Base-by-base conservation (phyloP, 2,113 vertebrate genomes). In the Catharus minimus region DNA sequence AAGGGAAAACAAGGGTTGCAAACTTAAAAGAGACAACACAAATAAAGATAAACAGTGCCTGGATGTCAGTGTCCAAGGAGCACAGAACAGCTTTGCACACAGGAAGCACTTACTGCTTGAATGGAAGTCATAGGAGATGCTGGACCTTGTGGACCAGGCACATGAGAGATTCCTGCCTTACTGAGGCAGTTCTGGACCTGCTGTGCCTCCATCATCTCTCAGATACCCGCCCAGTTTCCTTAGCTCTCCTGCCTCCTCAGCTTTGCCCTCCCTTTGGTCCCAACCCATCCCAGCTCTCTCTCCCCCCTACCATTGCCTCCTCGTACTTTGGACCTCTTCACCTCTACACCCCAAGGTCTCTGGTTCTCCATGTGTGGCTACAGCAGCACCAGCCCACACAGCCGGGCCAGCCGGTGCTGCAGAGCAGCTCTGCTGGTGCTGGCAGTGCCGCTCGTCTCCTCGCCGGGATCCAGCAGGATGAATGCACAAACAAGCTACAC, bases 261-360 rank as follows among this genome's bases (percentile, higher is more conserved):
- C 62, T 90, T 86, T 53, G 22, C 46, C 80, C 67, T 82, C 82
- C 81, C 81, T 47, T 81, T 7, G 2, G 27, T 67, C 62, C 75
- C 75, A 82, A 50, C 33, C 49, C 17, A 0, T 43, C 36, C 52
- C 74, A 11, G 55, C 67, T 66, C 43, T 32, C 60, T 66, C 75
- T 86, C 68, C 76, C 82, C 76, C 86, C 72, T 95, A 94, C 92
- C 94, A 92, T 65, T 43, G 90, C 60, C 60, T 93, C 90, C 76
- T 92, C 4, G 10, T 86, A 77, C 82, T 94, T 91, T 77, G 60
- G 39, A 86, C 47, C 83, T 88, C 92, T 94, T 90, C 76, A 16
- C 56, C 75, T 91, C 62, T 39, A 0, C 0, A 1, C 39, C 46
- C 38, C 2, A 2, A 58, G 76, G 76, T 58, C 56, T 82, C 55